Evolutionary conservation across 2,888 invertebrate species (phyloP), one percentile per base, ranked within the genome.

Genomic region (Zhuqinia jingwanae): DNA sequence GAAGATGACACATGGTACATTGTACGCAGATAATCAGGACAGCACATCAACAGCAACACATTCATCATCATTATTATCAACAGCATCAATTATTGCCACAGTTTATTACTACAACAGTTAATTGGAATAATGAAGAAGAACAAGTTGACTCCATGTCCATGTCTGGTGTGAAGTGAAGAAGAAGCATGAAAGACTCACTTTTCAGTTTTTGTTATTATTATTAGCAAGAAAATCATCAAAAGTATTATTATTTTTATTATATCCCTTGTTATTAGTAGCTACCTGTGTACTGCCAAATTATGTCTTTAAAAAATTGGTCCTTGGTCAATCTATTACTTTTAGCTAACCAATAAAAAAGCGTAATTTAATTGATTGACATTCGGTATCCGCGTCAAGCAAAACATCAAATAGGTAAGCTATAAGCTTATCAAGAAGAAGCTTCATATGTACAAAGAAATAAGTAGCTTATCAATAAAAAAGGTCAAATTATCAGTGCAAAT

Each of bases 51-150:
- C n/a, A n/a, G n/a, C n/a, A 25, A 20, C 25, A 25, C 20, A 60
- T 11, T 25, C 30, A 30, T 73, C 25, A 27, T 73, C 73, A 73
- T 73, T 53, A 50, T 73, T 73, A 73, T 73, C 73, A 50, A 50
- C 50, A 25, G 50, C 63, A 63, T 63, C 63, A 63, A 63, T 63
- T 63, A 63, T 63, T 63, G 30, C 63, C 30, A 63, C 63, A 30
- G 63, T 63, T 63, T 63, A 63, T 63, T 63, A 30, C 63, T 30
- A 63, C 63, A 73, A 50, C 73, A 45, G 47, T 20, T 73, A 73
- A 73, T 73, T 73, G 47, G 50, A 47, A 73, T 50, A 73, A 50
- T 70, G 73, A 73, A 73, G 50, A 73, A 27, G 27, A 17, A 45
- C n/a, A 42, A 42, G 36, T 50, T 50, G 73, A 73, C 47, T 22